Evolutionary conservation across 2,797 vertebrate species (phyloP).

Genomic region (Esox lucius): DNA sequence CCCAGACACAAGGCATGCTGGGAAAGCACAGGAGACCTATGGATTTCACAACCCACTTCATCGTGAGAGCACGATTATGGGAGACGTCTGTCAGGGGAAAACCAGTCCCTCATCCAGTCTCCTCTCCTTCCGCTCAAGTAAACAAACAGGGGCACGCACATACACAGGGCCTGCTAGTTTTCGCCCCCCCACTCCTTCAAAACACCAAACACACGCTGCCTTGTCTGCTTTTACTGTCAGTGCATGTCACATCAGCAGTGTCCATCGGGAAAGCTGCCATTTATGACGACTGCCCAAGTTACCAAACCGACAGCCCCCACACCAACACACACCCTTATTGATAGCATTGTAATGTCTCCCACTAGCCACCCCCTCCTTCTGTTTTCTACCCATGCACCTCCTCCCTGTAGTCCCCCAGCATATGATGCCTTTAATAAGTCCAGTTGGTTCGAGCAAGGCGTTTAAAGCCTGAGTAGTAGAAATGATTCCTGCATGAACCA

Average conservation of each 20-base stretch:
- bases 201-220: slow-evolving; percentile 9
- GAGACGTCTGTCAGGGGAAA: slow-evolving; percentile 65
- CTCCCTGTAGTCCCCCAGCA: not conserved
- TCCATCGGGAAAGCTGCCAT: slow-evolving; percentile 67
- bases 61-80: slow-evolving; percentile 72
- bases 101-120: not conserved
- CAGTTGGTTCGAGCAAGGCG: not conserved
- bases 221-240: slow-evolving; percentile 61
- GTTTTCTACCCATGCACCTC: not conserved
- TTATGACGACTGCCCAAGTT: slow-evolving; percentile 55
- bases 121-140: not conserved
- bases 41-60: slow-evolving; percentile 78
- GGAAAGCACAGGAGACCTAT: slow-evolving; percentile 54
- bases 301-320: slow-evolving; percentile 6
- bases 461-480: not conserved
- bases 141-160: not conserved
- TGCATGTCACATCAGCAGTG: slow-evolving; percentile 66
- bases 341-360: not conserved
- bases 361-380: slow-evolving; percentile 14
- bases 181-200: slow-evolving; percentile 12
- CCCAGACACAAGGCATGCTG: slow-evolving; percentile 31
- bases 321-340: not conserved
- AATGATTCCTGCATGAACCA: slow-evolving; percentile 5
- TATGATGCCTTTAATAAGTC: not conserved
- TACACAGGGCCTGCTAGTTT: not conserved